Evolutionary conservation across 2,113 vertebrate genomes (phyloP), one percentile per base, ranked within the genome.

Genomic region (Turnix velox): DNA sequence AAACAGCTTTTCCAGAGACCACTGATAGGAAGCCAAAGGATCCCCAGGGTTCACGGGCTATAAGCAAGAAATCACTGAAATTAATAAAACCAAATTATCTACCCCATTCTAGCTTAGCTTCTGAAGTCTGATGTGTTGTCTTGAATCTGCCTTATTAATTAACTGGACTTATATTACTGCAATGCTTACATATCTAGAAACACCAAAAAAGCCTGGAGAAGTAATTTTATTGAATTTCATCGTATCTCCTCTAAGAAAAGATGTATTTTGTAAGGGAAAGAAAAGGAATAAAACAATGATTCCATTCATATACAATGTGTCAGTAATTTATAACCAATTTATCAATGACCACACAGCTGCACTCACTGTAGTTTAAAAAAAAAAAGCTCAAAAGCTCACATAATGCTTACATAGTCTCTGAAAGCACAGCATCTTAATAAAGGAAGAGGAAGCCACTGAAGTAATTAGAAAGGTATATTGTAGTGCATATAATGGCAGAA

Each of bases 401-500:
- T 91, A 90, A 79, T 96, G 93, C 96, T 98, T 95, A 95, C 94
- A 97, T 25, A 94, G 91, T 80, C 90, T 95, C 91, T 92, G 95
- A 96, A 97, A 96, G 92, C 88, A 82, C 12, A 69, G 62, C 65
- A 67, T 95, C 83, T 87, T 96, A 95, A 94, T 94, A 92, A 93
- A 96, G 95, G 94, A 95, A 96, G 83, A 97, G 78, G 95, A 97
- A 97, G 96, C 91, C 96, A 94, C 96, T 31, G 22, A 97, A 97
- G 97, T 98, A 98, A 97, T 98, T 98, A 98, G 97, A 93, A 97
- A 97, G 97, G 98, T 97, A 96, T 90, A 93, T 95, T 94, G 86
- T 95, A 88, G 94, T 79, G 73, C 91, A 84, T 94, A 95, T 96
- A 97, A 97, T 95, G 94, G 96, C 73, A 94, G 95, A 97, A 94